Evolutionary conservation across 1,140 invertebrate genomes (phyloP).

Genomic region (Scaptomyza montana): DNA sequence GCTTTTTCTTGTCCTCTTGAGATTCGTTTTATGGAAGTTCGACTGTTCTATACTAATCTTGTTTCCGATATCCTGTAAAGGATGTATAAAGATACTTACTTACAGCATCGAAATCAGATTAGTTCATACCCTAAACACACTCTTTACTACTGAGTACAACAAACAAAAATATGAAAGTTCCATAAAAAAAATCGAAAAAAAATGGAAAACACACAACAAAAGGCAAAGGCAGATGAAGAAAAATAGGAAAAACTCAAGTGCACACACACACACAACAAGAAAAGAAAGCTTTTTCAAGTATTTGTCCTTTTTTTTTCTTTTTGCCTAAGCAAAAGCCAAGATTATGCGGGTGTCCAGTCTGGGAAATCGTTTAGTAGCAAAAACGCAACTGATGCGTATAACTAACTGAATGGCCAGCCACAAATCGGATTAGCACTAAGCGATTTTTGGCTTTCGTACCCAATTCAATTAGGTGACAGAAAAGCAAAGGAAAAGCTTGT

Average conservation of each 20-base stretch:
- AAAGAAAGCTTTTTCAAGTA: constrained; percentile 22
- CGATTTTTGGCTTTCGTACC: constrained; percentile 72
- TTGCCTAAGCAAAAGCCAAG: constrained; percentile 54
- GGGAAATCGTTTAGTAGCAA: constrained; percentile 34
- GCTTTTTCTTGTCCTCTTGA: too few species aligned
- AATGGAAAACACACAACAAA: constrained; percentile 59
- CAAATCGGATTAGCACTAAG: constrained; percentile 77
- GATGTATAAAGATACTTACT: too few species aligned
- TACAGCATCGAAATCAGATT: too few species aligned
- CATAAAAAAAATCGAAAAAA: constrained; percentile 56
- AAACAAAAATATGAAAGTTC: constrained; percentile 42
- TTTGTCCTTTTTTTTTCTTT: constrained; percentile 56
- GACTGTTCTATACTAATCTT: too few species aligned
- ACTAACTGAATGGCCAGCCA: constrained; percentile 65
- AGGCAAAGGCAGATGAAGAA: constrained; percentile 33
- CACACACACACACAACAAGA: constrained; percentile 41
- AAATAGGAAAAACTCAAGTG: constrained; percentile 57
- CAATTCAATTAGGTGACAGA: constrained; percentile 75
- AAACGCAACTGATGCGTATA: constrained; percentile 45
- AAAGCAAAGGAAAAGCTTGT: constrained; percentile 15
- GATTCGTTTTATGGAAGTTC: too few species aligned
- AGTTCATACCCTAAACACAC: neutral
- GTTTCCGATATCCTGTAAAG: too few species aligned
- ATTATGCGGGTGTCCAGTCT: constrained; percentile 71
- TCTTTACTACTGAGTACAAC: neutral